A percentile compares a stretch with the other conserved stretches of the same genome.
Conservation (phyloP, 2,113 vertebrate species). For the Redunca redunca region DNA sequence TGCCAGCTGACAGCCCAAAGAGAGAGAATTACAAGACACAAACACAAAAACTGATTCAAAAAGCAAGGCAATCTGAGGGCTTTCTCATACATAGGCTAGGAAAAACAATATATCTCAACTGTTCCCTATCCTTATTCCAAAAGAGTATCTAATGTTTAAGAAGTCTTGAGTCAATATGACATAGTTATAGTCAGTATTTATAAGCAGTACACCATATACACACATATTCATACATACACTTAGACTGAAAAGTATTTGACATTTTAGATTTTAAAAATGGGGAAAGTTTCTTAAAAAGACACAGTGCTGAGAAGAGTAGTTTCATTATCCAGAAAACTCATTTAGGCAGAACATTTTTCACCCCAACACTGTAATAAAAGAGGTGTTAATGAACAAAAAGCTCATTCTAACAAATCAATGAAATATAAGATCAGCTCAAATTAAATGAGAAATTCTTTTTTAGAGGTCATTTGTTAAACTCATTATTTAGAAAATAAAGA, state of each 20-base stretch:
- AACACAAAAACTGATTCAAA: conserved; percentile 17
- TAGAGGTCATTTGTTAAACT: background rate
- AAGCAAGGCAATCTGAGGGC: background rate
- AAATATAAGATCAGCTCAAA: background rate
- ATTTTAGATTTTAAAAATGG: conserved; percentile 33
- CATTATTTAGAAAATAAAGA: conserved; percentile 33
- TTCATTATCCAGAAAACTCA: background rate
- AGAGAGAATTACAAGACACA: background rate
- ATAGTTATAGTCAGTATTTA: background rate
- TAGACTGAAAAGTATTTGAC: background rate
- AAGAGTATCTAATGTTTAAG: background rate
- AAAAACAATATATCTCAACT: background rate
- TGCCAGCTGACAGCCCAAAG: background rate
- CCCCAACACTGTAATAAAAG: background rate
- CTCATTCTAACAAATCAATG: conserved; percentile 7
- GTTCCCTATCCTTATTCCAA: background rate
- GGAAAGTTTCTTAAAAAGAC: background rate
- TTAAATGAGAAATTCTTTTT: conserved; percentile 4
- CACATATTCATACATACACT: background rate
- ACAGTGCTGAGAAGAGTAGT: background rate
- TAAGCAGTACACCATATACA: background rate
- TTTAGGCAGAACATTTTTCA: background rate
- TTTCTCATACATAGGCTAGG: background rate
- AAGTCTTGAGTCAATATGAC: background rate
- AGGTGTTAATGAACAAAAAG: background rate